Evolutionary conservation across 2,113 vertebrate genomes (phyloP).

Genomic region (Cacatua alba): DNA sequence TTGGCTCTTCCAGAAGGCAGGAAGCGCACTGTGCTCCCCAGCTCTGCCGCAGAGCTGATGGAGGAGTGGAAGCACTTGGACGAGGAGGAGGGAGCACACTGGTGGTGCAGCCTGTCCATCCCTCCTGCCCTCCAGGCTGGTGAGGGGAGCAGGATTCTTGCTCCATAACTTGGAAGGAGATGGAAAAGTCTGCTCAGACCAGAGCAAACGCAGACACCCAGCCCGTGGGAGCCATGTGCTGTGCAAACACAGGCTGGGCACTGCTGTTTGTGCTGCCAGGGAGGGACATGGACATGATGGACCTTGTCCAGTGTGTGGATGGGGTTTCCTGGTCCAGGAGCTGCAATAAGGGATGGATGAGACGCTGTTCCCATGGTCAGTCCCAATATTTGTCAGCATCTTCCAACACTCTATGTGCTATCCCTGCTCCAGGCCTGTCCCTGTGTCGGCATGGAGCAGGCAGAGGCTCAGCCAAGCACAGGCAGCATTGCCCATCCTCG

Average conservation of each 20-base stretch:
- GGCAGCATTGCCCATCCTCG: not conserved
- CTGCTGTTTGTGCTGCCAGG: not conserved
- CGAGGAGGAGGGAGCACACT: not conserved
- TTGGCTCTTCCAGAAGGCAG: constrained; percentile 43
- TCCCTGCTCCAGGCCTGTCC: not conserved
- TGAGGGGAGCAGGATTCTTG: rapidly evolving
- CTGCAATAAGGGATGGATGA: not conserved
- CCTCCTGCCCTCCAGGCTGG: not conserved
- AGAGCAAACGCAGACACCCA: not conserved
- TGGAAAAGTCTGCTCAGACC: not conserved
- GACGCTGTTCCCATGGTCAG: not conserved
- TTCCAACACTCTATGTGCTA: not conserved
- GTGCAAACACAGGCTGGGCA: not conserved
- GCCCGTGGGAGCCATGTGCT: not conserved
- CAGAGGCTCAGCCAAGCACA: not conserved
- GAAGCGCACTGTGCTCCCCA: constrained; percentile 12
- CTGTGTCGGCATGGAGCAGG: not conserved
- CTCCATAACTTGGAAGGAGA: not conserved
- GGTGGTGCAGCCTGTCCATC: not conserved
- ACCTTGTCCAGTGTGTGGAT: not conserved
- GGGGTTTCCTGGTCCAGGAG: not conserved
- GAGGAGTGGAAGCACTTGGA: constrained; percentile 20
- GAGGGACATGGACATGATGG: not conserved
- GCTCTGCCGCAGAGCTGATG: not conserved
- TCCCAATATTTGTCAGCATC: not conserved